phyloP scores from a whole-genome alignment of 1,140 invertebrate genomes.

The Drosophila arawakana region DNA sequence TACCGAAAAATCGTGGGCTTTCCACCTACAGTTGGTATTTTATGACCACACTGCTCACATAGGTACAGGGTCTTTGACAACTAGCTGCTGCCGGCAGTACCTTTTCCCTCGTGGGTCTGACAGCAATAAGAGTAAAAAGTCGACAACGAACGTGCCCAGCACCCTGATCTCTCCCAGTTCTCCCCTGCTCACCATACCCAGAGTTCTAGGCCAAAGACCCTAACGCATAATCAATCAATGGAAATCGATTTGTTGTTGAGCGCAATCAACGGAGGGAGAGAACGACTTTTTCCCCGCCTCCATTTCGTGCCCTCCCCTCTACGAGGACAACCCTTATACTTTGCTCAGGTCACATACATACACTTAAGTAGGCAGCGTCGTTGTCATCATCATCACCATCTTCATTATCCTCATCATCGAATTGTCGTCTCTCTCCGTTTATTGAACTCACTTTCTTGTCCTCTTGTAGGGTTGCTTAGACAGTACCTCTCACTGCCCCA shows the following conservation, averaged over 20 bases:
- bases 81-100: too few relatives aligned
- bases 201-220: constrained; percentile 23
- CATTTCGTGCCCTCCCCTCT: background rate
- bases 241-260: constrained; percentile 72
- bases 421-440: constrained; percentile 39
- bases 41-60: too few relatives aligned
- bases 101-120: background rate
- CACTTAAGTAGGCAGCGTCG: constrained; percentile 72
- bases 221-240: constrained; percentile 77
- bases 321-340: background rate
- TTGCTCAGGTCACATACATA: constrained; percentile 38
- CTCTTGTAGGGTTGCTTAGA: constrained; percentile 20
- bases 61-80: too few relatives aligned
- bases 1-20: too few relatives aligned
- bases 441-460: constrained; percentile 62
- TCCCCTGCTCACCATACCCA: background rate
- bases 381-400: constrained; percentile 35
- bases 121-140: constrained; percentile 30
- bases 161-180: background rate
- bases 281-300: too few relatives aligned
- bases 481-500: background rate
- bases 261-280: constrained; percentile 46
- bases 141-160: constrained; percentile 13
- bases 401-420: constrained; percentile 16
- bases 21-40: too few relatives aligned